Evolutionary conservation across 2,113 vertebrate species (phyloP).

Genomic region (Athene noctua): DNA sequence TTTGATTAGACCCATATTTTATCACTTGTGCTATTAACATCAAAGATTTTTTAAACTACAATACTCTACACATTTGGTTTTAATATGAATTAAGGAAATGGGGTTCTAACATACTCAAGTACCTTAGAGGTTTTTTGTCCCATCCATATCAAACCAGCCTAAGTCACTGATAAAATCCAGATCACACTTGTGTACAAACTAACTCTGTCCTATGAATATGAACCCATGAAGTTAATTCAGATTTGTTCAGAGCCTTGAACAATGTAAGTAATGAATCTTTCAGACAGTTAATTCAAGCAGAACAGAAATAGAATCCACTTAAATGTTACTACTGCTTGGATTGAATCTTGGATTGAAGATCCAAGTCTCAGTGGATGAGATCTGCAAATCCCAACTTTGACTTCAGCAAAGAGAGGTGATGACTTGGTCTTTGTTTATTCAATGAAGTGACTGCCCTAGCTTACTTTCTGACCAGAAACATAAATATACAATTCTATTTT

Average conservation of each 20-base stretch:
- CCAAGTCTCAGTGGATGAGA: background rate
- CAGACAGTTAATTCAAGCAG: constrained; percentile 50
- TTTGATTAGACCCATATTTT: constrained; percentile 73
- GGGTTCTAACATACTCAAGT: background rate
- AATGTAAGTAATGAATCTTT: constrained; percentile 37
- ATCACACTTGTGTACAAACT: background rate
- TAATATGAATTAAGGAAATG: constrained; percentile 32
- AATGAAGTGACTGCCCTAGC: background rate
- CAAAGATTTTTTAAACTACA: constrained; percentile 9
- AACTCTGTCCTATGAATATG: constrained; percentile 30
- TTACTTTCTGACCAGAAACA: background rate
- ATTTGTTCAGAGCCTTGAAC: constrained; percentile 9
- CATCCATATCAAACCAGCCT: background rate
- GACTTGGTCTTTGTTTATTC: background rate
- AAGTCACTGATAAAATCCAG: background rate
- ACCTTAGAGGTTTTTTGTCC: background rate
- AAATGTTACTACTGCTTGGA: constrained; percentile 21
- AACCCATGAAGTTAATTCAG: constrained; percentile 23
- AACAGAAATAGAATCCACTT: constrained; percentile 36
- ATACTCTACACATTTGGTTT: background rate
- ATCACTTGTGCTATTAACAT: constrained; percentile 48
- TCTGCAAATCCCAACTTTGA: background rate
- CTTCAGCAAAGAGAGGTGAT: background rate
- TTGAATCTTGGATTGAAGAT: constrained; percentile 49
- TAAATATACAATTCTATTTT: background rate